These are phyloP conservation scores for Dysdera silvatica DNA, from an alignment of 1,140 invertebrate species.

Conservation along the genomic window DNA sequence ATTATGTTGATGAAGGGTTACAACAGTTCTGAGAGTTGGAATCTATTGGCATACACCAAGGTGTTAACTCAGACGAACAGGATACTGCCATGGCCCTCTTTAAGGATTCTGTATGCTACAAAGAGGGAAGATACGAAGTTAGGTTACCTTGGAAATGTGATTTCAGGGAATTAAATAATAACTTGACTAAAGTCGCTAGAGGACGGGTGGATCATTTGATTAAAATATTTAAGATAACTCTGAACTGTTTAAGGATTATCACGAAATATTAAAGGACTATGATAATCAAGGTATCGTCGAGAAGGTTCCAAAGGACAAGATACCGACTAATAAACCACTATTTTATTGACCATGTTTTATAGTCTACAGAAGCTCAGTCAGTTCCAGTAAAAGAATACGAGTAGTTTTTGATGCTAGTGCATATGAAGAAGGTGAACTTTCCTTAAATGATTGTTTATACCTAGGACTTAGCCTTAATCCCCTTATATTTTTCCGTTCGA, in stretches of 20 bases:
- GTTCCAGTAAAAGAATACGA: neutral
- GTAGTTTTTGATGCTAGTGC: conserved; percentile 16
- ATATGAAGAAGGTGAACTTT: neutral
- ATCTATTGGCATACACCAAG: neutral
- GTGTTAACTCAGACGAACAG: neutral
- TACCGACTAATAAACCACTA: neutral
- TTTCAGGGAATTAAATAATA: neutral
- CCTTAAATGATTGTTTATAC: conserved; percentile 26
- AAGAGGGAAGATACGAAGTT: neutral
- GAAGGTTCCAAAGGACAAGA: neutral
- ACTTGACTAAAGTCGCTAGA: neutral
- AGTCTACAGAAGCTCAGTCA: neutral
- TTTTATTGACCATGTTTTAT: neutral
- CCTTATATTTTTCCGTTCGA: conserved; percentile 6
- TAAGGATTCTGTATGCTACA: neutral
- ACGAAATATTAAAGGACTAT: conserved; percentile 4
- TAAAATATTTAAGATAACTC: neutral
- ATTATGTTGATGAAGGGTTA: neutral
- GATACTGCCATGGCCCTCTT: neutral
- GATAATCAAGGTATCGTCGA: neutral
- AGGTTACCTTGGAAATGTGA: neutral
- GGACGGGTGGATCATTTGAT: neutral
- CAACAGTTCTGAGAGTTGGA: neutral
- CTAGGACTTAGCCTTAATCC: conserved; percentile 3
- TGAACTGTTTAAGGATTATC: neutral